These are phyloP conservation scores for Hypomesus transpacificus DNA, from an alignment of 2,113 vertebrate genomes.

Conservation along the genomic window DNA sequence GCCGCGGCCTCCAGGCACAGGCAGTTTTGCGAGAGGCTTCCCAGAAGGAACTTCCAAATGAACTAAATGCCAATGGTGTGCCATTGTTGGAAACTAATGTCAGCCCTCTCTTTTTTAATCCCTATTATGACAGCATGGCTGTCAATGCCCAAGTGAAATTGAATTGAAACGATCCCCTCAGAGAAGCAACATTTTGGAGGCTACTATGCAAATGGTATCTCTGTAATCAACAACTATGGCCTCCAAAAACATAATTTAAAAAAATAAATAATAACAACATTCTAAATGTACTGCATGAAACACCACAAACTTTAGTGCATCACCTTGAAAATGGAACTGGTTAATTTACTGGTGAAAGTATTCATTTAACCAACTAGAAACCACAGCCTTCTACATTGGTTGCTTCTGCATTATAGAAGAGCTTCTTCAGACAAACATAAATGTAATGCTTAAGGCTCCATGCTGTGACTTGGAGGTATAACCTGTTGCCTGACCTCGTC, in stretches of 20 bases:
- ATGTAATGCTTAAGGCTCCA: too few relatives aligned
- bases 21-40: constrained; percentile 67
- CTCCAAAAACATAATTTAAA: not conserved
- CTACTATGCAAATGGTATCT: not conserved
- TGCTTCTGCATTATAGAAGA: too few relatives aligned
- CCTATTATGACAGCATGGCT: constrained; percentile 7
- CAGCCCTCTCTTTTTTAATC: constrained; percentile 15
- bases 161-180: not conserved
- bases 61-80: constrained; percentile 61
- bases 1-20: constrained; percentile 63
- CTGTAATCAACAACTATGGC: constrained; percentile 1
- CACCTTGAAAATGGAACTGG: not conserved
- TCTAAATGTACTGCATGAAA: too few relatives aligned
- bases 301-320: too few relatives aligned
- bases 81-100: constrained; percentile 51
- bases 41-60: constrained; percentile 69
- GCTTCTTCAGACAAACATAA: too few relatives aligned
- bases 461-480: too few relatives aligned
- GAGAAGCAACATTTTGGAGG: not conserved
- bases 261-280: too few relatives aligned
- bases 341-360: not conserved
- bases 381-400: not conserved
- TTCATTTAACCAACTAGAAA: not conserved
- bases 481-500: too few relatives aligned
- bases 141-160: not conserved